Evolutionary conservation across 1,140 invertebrate genomes (phyloP), one percentile per base, ranked within the genome.

Genomic region (Acromyrmex charruanus): DNA sequence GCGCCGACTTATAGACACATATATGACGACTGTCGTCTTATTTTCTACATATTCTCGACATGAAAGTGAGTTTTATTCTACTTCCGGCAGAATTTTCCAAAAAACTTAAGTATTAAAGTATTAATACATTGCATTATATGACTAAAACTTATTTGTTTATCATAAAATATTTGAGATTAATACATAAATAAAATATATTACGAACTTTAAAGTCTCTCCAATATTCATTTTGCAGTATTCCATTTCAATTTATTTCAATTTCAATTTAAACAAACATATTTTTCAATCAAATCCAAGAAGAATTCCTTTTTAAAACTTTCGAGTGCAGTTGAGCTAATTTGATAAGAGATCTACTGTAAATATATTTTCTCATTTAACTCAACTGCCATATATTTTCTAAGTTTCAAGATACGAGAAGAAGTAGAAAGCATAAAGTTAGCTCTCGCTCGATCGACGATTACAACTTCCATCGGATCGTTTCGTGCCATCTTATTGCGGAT

Each of bases 1-100:
- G 55, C 25, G 4, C 4, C 49, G 49, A 51, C 14, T 16, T 61
- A 39, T 49, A 51, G 49, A 51, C 35, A 5, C 61, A 61, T n/a
- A 31, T 74, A 59, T 58, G 25, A 63, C 31, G n/a, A 65, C 31
- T 87, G 77, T 77, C 84, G 72, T 85, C 71, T 87, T 71, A 89
- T 44, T 18, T 61, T 66, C 59, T 72, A 81, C 55, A 10, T 44
- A 39, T 51, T 51, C 28, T 55, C 28, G 1, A 55, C 18, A 14
- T 16, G 6, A 35, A 10, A 44, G 10, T 49, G 6, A 61, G 61
- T 53, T 61, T 31, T 6, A 14, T 39, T 39, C 35, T 21, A 21
- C 0, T 28, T 63, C 44, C 9, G 35, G 25, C 12, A 3, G 7
- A 80, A 21, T 12, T 49, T n/a, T 66, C 0, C 12, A 51, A 65